Evolutionary conservation across 2,797 vertebrate species (phyloP), one percentile per base, ranked within the genome.

Genomic region (Alca torda): DNA sequence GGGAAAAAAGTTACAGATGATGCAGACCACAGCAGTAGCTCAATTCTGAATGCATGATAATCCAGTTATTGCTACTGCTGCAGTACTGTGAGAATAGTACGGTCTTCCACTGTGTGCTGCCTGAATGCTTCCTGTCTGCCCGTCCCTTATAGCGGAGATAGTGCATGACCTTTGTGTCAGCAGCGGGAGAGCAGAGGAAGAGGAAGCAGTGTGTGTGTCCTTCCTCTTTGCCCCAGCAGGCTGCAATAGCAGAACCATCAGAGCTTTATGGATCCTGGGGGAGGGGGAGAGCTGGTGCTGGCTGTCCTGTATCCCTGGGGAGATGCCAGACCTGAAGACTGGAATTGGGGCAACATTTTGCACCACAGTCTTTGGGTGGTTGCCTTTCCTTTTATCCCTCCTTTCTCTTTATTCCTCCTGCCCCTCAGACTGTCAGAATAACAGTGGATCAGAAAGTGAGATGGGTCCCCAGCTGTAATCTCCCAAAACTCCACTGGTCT

Each of bases 61-160:
- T 92, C 23, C 60, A 41, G 37, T 65, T 75, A 63, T 13, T 72
- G 65, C 20, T 37, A 19, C 43, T 75, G 5, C 7, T 90, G 74
- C 69, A 69, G 60, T 23, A 56, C 28, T 84, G 4, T 4, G 54
- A n/a, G 51, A n/a, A 51, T 1, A 82, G 63, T 25, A 10, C 28
- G 77, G 83, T 74, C 16, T 56, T 78, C 37, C 84, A 4, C 64
- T 41, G 15, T 11, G 25, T 76, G 51, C n/a, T 88, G 74, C 57
- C 72, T 18, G 30, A 56, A 13, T 11, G 46, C 61, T 56, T 56
- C 46, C 54, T 89, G 35, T 24, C 28, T 2, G 4, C 35, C 11
- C 53, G 0, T 51, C n/a, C 76, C 41, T 61, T 45, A 13, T 0
- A 35, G 45, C 1, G 0, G 45, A 28, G 39, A 30, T 35, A 19